These are phyloP conservation scores for Pseudomugil tenellus DNA, from an alignment of 2,797 vertebrate species.

Conservation along the genomic window DNA sequence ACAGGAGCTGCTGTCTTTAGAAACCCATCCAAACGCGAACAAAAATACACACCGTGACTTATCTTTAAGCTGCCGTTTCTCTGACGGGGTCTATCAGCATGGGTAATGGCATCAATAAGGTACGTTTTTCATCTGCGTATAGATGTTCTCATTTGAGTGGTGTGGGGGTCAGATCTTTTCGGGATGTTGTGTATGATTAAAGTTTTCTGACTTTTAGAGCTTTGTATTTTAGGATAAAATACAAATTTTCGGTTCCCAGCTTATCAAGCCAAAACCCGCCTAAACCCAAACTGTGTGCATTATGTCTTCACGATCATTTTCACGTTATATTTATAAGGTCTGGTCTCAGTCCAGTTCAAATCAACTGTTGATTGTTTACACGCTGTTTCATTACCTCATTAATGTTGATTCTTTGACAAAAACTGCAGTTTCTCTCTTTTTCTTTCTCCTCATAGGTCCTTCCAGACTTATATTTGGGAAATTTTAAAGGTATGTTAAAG, in stretches of 20 bases:
- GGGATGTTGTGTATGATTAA: background rate
- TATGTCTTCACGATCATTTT: background rate
- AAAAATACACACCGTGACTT: conserved; percentile 1
- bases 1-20: conserved; percentile 36
- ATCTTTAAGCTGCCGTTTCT: background rate
- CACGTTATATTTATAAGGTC: background rate
- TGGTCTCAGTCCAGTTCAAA: background rate
- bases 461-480: conserved; percentile 93
- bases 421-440: conserved; percentile 6
- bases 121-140: conserved; percentile 42
- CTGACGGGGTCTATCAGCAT: conserved; percentile 55
- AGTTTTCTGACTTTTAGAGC: background rate
- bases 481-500: conserved; percentile 89
- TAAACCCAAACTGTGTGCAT: background rate
- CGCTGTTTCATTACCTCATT: conserved; percentile 18
- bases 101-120: conserved; percentile 86
- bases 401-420: conserved; percentile 1
- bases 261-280: background rate
- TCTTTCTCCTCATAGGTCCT: conserved; percentile 84
- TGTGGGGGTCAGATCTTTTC: background rate
- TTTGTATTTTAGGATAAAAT: background rate
- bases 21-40: conserved; percentile 23
- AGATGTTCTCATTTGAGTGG: conserved; percentile 16
- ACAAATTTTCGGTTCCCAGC: background rate
- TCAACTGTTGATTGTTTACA: conserved; percentile 25